These are phyloP conservation scores for Vulpes ferrilata DNA, from an alignment of 2,113 vertebrate species.

Conservation along the genomic window DNA sequence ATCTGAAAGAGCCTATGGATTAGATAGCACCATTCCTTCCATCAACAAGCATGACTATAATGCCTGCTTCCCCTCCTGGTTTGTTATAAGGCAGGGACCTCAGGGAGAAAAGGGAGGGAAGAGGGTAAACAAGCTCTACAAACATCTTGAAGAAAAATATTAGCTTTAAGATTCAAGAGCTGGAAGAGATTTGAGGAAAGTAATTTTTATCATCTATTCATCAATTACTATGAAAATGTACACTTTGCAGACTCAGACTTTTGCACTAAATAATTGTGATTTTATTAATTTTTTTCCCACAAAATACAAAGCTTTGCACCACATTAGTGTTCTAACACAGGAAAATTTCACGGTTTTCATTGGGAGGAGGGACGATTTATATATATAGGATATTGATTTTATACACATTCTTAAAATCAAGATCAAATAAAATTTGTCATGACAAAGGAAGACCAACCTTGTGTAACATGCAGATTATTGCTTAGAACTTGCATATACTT, in stretches of 20 bases:
- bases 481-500: slow-evolving; percentile 87
- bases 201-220: neutral
- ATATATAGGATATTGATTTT: neutral
- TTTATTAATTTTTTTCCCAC: slow-evolving; percentile 69
- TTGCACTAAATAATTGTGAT: slow-evolving; percentile 54
- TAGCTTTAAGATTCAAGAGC: neutral
- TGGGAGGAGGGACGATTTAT: neutral
- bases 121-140: neutral
- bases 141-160: neutral
- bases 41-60: neutral
- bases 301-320: slow-evolving; percentile 77
- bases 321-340: slow-evolving; percentile 64
- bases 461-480: slow-evolving; percentile 88
- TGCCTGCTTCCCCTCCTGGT: neutral
- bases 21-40: neutral
- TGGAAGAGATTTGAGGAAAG: neutral
- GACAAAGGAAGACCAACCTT: slow-evolving; percentile 54
- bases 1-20: slow-evolving; percentile 22
- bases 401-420: slow-evolving; percentile 35
- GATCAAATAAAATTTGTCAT: slow-evolving; percentile 39
- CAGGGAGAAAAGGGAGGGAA: no score
- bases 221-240: neutral
- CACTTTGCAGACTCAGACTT: slow-evolving; percentile 31
- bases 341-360: slow-evolving; percentile 76
- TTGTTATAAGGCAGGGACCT: neutral